Evolutionary conservation across 2,797 vertebrate species (phyloP).

Genomic region (Acanthurus tractus): DNA sequence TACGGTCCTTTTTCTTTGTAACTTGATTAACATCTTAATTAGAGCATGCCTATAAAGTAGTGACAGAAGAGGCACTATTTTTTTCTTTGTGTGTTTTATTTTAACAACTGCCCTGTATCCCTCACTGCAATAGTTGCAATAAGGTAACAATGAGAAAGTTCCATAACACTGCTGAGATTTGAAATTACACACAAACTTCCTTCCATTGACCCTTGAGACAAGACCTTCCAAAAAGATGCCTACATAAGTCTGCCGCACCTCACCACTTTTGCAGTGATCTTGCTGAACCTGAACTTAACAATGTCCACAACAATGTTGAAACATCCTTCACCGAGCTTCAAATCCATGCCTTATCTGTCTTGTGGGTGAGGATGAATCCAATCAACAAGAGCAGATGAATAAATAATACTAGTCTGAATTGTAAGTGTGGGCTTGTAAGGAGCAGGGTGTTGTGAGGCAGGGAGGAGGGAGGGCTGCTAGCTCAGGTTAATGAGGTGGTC

Average conservation of each 20-base stretch:
- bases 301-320: conserved; percentile 40
- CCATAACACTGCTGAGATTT: background rate
- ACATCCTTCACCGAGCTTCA: conserved; percentile 54
- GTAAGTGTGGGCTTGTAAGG: conserved; percentile 56
- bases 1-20: background rate
- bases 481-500: conserved; percentile 86
- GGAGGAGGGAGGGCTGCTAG: conserved; percentile 56
- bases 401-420: conserved; percentile 75
- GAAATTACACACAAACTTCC: conserved; percentile 14
- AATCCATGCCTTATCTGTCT: conserved; percentile 42
- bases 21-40: conserved; percentile 1
- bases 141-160: conserved; percentile 14
- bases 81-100: too few species aligned
- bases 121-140: background rate
- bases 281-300: conserved; percentile 32
- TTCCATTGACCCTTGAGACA: background rate
- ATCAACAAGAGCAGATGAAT: conserved; percentile 78
- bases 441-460: conserved; percentile 42
- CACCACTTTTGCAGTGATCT: conserved; percentile 15
- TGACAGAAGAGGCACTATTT: background rate
- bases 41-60: background rate
- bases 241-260: background rate
- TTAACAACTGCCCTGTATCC: background rate
- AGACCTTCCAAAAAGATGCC: conserved; percentile 5
- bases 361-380: conserved; percentile 60